Evolutionary conservation across 1,140 invertebrate genomes (phyloP).

Genomic region (Oryzaephilus surinamensis): DNA sequence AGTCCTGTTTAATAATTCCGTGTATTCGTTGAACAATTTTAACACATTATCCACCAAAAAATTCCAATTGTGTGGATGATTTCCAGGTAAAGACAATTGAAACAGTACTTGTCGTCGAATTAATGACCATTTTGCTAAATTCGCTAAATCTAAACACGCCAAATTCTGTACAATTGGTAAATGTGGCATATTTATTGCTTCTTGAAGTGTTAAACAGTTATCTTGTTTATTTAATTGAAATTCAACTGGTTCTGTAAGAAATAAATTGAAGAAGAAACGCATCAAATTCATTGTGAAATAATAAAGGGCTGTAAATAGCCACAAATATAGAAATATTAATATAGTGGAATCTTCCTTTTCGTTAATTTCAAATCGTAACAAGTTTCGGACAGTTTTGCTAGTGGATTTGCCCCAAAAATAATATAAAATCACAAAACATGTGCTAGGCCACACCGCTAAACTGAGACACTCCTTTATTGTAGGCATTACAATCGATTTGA

Average conservation of each 20-base stretch:
- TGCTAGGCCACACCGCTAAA: constrained; percentile 47
- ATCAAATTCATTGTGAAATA: constrained; percentile 56
- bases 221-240: constrained; percentile 43
- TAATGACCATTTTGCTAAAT: constrained; percentile 46
- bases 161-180: constrained; percentile 57
- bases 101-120: constrained; percentile 50
- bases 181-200: constrained; percentile 44
- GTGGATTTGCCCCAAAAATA: constrained; percentile 42
- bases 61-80: constrained; percentile 72
- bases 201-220: constrained; percentile 36
- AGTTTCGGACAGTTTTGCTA: constrained; percentile 34
- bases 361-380: constrained; percentile 41
- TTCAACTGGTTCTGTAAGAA: constrained; percentile 53
- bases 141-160: constrained; percentile 56
- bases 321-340: constrained; percentile 50
- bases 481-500: constrained; percentile 44
- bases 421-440: constrained; percentile 50
- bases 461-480: constrained; percentile 46
- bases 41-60: constrained; percentile 50
- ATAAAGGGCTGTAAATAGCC: constrained; percentile 57
- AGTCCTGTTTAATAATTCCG: constrained; percentile 45
- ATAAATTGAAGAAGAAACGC: constrained; percentile 55
- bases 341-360: constrained; percentile 42
- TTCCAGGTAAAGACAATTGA: constrained; percentile 61
- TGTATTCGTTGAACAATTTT: constrained; percentile 48